Conservation (phyloP, 2,113 vertebrate genomes). For the Oxyruncus cristatus region DNA sequence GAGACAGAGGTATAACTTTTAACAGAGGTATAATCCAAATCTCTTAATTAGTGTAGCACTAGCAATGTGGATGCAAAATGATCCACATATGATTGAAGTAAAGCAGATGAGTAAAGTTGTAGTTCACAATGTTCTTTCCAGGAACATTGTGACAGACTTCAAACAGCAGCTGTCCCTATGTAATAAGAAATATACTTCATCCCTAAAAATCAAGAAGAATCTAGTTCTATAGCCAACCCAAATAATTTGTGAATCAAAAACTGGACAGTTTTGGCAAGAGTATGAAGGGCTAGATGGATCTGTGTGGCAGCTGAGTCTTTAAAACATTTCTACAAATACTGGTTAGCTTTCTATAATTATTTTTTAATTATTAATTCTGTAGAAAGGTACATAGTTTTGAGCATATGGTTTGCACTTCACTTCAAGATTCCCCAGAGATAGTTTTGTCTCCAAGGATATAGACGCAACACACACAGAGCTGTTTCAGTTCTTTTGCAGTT, state of each 20-base stretch:
- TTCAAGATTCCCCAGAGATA: not conserved
- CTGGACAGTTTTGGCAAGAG: not conserved
- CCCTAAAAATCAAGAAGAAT: not conserved
- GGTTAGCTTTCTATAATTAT: not conserved
- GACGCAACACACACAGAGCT: not conserved
- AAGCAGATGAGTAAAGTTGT: not conserved
- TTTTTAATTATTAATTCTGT: not conserved
- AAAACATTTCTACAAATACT: not conserved
- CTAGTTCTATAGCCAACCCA: not conserved
- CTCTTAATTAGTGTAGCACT: not conserved
- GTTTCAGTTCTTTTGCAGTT: not conserved
- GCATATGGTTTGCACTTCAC: not conserved
- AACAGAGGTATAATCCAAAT: not conserved
- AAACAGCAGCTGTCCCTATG: not conserved
- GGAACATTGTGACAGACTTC: not conserved
- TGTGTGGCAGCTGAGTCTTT: not conserved
- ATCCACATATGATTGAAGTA: not conserved
- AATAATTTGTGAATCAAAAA: not conserved
- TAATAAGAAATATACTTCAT: not conserved
- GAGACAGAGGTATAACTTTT: not conserved
- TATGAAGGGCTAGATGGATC: not conserved
- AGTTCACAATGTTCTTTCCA: fast-evolving
- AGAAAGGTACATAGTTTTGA: not conserved
- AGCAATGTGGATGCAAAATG: not conserved
- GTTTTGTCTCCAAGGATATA: not conserved